Percentiles rank a stretch among this genome's conserved stretches.
phyloP scores from a whole-genome alignment of 2,113 vertebrate genomes.

The Chiloscyllium plagiosum region DNA sequence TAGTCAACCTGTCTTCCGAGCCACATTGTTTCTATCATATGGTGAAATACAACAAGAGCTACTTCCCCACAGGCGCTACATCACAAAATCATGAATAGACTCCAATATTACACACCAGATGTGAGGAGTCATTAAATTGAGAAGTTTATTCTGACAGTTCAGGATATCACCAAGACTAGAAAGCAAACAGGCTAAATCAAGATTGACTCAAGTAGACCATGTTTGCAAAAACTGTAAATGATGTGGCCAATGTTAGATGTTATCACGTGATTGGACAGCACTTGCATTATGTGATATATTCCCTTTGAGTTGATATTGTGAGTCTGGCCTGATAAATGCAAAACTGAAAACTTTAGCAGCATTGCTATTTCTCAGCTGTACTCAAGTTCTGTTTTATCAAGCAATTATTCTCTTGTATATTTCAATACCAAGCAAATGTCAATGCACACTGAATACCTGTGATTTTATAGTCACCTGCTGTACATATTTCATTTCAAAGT shows the following conservation, averaged over 20 bases:
- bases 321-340: no score
- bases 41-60: neutral
- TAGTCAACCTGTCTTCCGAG: neutral
- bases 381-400: no score
- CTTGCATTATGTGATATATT: no score
- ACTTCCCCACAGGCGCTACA: neutral
- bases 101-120: neutral
- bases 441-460: neutral
- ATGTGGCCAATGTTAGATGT: no score
- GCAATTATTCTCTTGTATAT: neutral
- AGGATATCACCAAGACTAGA: neutral
- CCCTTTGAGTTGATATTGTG: no score
- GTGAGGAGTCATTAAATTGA: neutral
- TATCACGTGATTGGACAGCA: no score
- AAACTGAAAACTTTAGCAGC: no score
- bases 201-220: neutral
- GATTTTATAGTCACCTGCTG: neutral
- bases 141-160: neutral
- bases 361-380: no score
- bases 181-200: neutral
- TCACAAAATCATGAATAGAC: neutral
- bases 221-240: no score
- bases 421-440: neutral
- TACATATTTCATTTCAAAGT: conserved; percentile 2
- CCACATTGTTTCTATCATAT: neutral